Base-by-base conservation (phyloP, 2,888 invertebrate species). In the Globia sparganii region DNA sequence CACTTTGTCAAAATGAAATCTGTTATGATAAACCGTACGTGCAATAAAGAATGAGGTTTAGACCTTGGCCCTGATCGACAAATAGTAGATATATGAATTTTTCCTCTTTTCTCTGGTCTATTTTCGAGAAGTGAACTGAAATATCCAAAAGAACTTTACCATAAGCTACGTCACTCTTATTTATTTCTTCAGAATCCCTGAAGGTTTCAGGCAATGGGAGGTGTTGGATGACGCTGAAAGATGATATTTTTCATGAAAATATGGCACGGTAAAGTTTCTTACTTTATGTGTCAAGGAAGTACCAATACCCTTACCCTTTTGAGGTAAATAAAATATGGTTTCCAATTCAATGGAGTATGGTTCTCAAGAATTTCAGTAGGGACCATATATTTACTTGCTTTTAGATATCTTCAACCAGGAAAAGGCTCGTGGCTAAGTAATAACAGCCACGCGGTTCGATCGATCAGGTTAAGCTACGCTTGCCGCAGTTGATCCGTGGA, bases 181-280 rank as follows among this genome's bases (percentile, higher is more conserved):
- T 64, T 70, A 59, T 64, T 67, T 67, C 21, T 21, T 3, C 6
- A 64, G 58, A 79, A 68, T 74, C 71, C 85, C 68, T 65, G 4
- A 65, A 75, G 85, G 43, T 68, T 68, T 71, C 40, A 72, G 31
- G 34, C 31, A 43, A 75, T 46, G 34, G 67, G 62, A 37, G 34
- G 58, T 84, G 67, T 71, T 61, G 25, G 31, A 78, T 61, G 59
- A 56, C 40, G 13, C 59, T 68, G 68, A 64, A 75, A 84, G 58
- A 68, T 65, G 68, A 80, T 80, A 82, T 80, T 75, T 82, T 75
- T 59, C 37, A 64, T 25, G 34, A 64, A 80, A 71, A 79, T 65
- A 72, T 65, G 25, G 34, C 9, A 2, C 25, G 53, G 34, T 80
- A 49, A 61, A 74, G 46, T 64, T 79, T 43, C 80, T 46, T 80